Base-by-base conservation (phyloP, 2,797 vertebrate species). In the Psittacula derbiana region DNA sequence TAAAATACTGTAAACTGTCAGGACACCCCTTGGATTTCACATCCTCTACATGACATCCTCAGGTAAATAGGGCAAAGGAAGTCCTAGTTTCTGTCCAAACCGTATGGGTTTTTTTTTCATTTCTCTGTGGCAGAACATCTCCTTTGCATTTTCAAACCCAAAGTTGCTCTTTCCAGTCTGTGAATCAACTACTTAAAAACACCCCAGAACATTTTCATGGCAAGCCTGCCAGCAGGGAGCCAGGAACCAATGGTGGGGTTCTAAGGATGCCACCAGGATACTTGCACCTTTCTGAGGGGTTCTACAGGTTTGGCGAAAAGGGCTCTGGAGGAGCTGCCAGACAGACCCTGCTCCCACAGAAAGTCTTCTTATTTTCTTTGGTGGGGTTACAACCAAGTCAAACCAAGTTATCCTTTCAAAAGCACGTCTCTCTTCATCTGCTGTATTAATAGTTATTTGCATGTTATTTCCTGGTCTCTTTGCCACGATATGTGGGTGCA, bases 371-470 rank as follows among this genome's bases (percentile, higher is more conserved):
- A 55, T 70, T 40, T 46, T 11, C 49, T 66, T 80, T 9, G 10
- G 10, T 36, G 25, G 17, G 36, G 27, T 4, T 24, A 12, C 49
- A 49, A 64, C 27, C 53, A 81, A 66, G 18, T 80, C 31, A 41
- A 85, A 70, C 30, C 70, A 89, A 80, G 62, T 33, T 40, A 50
- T 20, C 3, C 19, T 43, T 92, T 89, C 10, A 30, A 31, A 94
- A 94, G 43, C 8, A 20, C 2, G 2, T 62, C 41, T 57, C 80
- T 88, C 38, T 1, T 82, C 62, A 85, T 93, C 91, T 86, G 89
- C 38, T 79, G 76, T 57, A 82, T 92, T 93, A 95, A 75, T 86
- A 67, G 82, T 61, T 71, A 58, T 85, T 93, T 92, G 87, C 80
- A 92, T 58, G n/a, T 23, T 60, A 75, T 62, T 96, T 96, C 89